These are phyloP conservation scores for Rissa tridactyla DNA, from an alignment of 2,113 vertebrate species.

Conservation along the genomic window DNA sequence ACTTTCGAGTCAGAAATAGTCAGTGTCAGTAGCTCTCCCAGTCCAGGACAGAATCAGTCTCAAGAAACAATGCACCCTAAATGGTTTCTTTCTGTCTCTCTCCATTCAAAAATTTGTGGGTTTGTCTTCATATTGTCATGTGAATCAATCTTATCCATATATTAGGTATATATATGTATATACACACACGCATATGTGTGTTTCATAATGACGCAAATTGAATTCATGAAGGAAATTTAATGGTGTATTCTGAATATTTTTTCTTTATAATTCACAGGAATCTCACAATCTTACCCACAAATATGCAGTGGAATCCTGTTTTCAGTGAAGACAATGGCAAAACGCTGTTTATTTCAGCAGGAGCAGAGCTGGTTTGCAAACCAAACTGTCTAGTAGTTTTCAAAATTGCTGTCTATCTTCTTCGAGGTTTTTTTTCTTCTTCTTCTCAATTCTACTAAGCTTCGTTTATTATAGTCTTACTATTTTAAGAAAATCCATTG, in stretches of 20 bases:
- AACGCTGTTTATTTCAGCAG: neutral
- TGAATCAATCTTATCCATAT: neutral
- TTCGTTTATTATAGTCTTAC: neutral
- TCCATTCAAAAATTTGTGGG: neutral
- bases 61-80: neutral
- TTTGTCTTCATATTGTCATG: neutral
- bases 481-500: neutral
- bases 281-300: neutral
- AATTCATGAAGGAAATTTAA: neutral
- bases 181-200: accelerated
- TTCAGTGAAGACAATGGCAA: neutral
- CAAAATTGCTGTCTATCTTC: neutral
- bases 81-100: neutral
- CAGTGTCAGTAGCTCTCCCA: neutral
- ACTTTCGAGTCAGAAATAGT: neutral
- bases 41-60: neutral
- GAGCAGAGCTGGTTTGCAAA: neutral
- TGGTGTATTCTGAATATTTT: neutral
- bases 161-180: neutral
- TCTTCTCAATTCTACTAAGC: neutral
- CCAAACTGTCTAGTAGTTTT: neutral
- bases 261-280: neutral
- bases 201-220: neutral
- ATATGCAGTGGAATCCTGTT: neutral
- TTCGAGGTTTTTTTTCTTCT: neutral